A percentile compares a stretch with the other conserved stretches of the same genome.
Conservation (phyloP, 1,140 invertebrate genomes). For the Drosophila murphyi region DNA sequence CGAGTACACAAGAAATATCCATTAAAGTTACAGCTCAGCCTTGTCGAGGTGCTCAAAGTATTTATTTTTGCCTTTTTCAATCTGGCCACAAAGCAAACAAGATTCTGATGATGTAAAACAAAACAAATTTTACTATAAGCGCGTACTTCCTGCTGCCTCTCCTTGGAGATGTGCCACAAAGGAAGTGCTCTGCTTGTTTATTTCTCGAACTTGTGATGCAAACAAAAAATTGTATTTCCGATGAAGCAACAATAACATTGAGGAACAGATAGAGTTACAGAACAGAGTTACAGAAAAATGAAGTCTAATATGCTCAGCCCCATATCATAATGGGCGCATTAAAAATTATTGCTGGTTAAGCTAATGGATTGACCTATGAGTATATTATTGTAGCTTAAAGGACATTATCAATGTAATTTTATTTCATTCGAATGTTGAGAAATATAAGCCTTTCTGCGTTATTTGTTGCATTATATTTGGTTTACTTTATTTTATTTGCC, state of each 20-base stretch:
- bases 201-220: conserved; percentile 56
- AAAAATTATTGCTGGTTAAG: no score
- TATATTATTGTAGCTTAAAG: no score
- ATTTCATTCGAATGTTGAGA: no score
- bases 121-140: conserved; percentile 23
- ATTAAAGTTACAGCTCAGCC: conserved; percentile 27
- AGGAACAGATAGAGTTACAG: background rate
- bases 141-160: conserved; percentile 30
- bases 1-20: conserved; percentile 28
- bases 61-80: conserved; percentile 48
- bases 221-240: conserved; percentile 27
- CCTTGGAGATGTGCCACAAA: conserved; percentile 21
- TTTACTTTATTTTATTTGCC: conserved; percentile 3
- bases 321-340: no score
- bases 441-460: background rate
- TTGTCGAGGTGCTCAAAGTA: background rate
- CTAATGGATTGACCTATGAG: no score
- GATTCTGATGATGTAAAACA: conserved; percentile 50
- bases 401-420: no score
- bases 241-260: background rate
- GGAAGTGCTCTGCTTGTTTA: conserved; percentile 57
- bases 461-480: background rate
- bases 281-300: background rate
- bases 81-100: conserved; percentile 75
- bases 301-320: background rate